phyloP scores from a whole-genome alignment of 1,140 invertebrate genomes.

The Pseudomyrmex sp. region DNA sequence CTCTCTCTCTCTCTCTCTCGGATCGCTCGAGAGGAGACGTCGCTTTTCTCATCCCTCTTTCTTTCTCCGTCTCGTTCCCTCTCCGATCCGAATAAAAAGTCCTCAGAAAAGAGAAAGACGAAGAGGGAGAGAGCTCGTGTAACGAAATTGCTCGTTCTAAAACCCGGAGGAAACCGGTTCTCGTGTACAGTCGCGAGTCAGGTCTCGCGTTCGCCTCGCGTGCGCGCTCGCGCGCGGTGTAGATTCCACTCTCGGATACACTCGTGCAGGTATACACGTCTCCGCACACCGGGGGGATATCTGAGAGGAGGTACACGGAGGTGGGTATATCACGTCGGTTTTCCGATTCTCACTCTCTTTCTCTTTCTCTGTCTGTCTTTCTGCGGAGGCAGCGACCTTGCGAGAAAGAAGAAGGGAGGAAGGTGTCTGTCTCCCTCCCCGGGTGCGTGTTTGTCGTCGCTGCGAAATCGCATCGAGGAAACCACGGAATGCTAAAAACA shows the following conservation, averaged over 20 bases:
- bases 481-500: too few species aligned
- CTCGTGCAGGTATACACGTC: neutral
- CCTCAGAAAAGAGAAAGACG: constrained; percentile 5
- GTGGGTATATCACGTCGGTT: constrained; percentile 13
- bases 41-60: constrained; percentile 20
- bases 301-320: neutral
- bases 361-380: too few species aligned
- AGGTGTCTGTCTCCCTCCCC: too few species aligned
- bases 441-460: too few species aligned
- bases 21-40: neutral
- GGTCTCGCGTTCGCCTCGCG: constrained; percentile 49
- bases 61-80: constrained; percentile 7
- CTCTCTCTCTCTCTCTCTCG: too few species aligned
- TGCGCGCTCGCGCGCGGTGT: constrained; percentile 18
- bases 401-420: neutral
- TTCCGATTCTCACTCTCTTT: neutral
- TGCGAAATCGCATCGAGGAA: too few species aligned
- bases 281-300: neutral
- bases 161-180: constrained; percentile 71
- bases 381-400: constrained; percentile 33
- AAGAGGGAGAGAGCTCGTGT: constrained; percentile 45
- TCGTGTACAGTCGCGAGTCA: constrained; percentile 30
- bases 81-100: constrained; percentile 21
- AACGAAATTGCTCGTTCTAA: constrained; percentile 67
- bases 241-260: constrained; percentile 28